phyloP scores from a whole-genome alignment of 2,113 vertebrate species.

The Mixornis gularis region DNA sequence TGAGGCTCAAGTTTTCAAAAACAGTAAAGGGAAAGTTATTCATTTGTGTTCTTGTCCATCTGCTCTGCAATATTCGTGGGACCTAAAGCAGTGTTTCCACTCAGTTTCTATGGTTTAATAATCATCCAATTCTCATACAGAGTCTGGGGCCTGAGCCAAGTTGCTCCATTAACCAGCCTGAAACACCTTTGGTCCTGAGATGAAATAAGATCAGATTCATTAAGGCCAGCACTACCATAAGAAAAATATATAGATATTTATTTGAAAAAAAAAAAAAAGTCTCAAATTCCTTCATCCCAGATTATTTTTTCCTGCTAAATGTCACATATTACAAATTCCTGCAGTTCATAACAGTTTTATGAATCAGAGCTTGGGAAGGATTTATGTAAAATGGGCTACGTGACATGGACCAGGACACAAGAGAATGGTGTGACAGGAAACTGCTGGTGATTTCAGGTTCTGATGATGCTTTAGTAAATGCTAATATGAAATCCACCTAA shows the following conservation, averaged over 20 bases:
- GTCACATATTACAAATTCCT: not conserved
- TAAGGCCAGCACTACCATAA: not conserved
- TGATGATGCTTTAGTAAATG: not conserved
- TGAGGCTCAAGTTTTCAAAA: not conserved
- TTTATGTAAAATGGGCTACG: not conserved
- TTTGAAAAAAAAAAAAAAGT: not conserved
- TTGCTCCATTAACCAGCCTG: not conserved
- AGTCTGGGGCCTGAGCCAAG: not conserved
- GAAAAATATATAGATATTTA: not conserved
- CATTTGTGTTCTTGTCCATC: not conserved
- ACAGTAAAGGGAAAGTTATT: not conserved
- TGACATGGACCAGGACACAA: not conserved
- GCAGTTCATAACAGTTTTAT: not conserved
- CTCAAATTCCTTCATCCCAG: not conserved
- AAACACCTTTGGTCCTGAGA: not conserved
- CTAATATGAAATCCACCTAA: not conserved
- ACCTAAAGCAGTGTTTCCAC: not conserved
- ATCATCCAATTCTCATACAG: not conserved
- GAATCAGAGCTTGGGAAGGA: not conserved
- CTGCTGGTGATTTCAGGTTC: not conserved
- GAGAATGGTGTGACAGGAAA: not conserved
- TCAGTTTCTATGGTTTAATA: constrained; percentile 14
- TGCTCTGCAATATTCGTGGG: not conserved
- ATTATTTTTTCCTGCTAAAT: not conserved
- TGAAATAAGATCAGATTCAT: constrained; percentile 9